Conservation (phyloP, 2,888 invertebrate genomes). For the Zygothrica quintamaculata region DNA sequence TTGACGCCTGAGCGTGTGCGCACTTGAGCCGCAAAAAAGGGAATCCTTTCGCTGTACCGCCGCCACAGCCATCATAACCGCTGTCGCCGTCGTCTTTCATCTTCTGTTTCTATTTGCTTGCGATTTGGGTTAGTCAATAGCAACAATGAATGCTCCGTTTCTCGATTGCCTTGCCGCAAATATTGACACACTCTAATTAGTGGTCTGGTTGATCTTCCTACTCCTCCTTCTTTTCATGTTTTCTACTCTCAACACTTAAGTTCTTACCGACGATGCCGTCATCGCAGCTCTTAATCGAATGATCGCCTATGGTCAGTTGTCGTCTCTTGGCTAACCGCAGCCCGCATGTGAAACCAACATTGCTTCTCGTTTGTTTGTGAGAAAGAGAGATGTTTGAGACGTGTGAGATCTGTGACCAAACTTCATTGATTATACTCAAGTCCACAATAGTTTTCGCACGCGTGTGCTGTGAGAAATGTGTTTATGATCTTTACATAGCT, state of each 20-base stretch:
- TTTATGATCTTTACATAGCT: constrained; percentile 21
- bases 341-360: constrained; percentile 61
- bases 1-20: constrained; percentile 72
- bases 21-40: constrained; percentile 59
- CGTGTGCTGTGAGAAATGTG: constrained; percentile 31
- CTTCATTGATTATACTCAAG: constrained; percentile 8
- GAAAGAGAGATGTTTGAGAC: constrained; percentile 4
- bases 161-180: constrained; percentile 47
- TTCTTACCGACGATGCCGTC: constrained; percentile 3
- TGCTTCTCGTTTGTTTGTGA: constrained; percentile 28
- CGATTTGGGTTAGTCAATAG: constrained; percentile 64
- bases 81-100: constrained; percentile 47
- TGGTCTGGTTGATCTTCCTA: constrained; percentile 9
- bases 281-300: constrained; percentile 13
- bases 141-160: constrained; percentile 50
- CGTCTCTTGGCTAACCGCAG: constrained; percentile 64
- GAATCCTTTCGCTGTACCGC: constrained; percentile 62
- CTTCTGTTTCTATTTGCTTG: constrained; percentile 46
- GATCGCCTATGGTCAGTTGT: constrained; percentile 43
- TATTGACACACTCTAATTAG: constrained; percentile 65
- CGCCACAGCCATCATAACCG: constrained; percentile 31
- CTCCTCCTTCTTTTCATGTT: not conserved
- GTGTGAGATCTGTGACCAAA: constrained; percentile 25
- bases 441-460: constrained; percentile 34
- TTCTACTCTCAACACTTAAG: not conserved